Percentiles rank a stretch among this genome's conserved stretches.
phyloP scores from a whole-genome alignment of 1,140 invertebrate genomes.

The Heliconius congener region DNA sequence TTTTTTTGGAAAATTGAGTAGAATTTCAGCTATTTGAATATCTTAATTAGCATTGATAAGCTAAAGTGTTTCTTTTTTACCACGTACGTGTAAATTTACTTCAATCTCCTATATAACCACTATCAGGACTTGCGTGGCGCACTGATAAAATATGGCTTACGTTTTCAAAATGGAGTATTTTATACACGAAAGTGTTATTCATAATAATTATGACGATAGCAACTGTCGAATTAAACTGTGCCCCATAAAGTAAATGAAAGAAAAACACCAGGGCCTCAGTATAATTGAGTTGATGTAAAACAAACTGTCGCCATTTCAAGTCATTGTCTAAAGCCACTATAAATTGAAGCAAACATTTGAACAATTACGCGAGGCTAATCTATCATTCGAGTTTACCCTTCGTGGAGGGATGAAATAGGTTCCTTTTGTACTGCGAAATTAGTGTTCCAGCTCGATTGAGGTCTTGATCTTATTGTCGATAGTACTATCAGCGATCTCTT shows the following conservation, averaged over 20 bases:
- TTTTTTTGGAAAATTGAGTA: too few relatives aligned
- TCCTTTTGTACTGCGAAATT: constrained; percentile 46
- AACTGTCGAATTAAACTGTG: constrained; percentile 17
- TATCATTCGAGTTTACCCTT: constrained; percentile 63
- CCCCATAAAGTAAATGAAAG: constrained; percentile 51
- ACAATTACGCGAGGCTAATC: constrained; percentile 62
- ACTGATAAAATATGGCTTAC: not conserved
- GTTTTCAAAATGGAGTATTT: constrained; percentile 13
- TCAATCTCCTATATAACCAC: not conserved
- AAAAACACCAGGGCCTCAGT: constrained; percentile 55
- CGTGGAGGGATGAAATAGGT: constrained; percentile 36
- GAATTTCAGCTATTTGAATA: not conserved
- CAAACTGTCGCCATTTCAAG: constrained; percentile 50
- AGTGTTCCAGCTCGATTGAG: constrained; percentile 30
- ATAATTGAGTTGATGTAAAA: constrained; percentile 43
- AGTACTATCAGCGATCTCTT: constrained; percentile 12
- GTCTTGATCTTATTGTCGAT: constrained; percentile 16
- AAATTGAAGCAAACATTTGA: constrained; percentile 61
- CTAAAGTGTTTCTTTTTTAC: not conserved
- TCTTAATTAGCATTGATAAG: not conserved
- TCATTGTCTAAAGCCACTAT: constrained; percentile 46
- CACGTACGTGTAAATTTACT: not conserved
- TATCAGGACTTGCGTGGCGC: not conserved
- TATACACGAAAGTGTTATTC: constrained; percentile 32
- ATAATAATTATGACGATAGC: constrained; percentile 31